Evolutionary conservation across 2,113 vertebrate species (phyloP).

Genomic region (Mustelus asterias): DNA sequence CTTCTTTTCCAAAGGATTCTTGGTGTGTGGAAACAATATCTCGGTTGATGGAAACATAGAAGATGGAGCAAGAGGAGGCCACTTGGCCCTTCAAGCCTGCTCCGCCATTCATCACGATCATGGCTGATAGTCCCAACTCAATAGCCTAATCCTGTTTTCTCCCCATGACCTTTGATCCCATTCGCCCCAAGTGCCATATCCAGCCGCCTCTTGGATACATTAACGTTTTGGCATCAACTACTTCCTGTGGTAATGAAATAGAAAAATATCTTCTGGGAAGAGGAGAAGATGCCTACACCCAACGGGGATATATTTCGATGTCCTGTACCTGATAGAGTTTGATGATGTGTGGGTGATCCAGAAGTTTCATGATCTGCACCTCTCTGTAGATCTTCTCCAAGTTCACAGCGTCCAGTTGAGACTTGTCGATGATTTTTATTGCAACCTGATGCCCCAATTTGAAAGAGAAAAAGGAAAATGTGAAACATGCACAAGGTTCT

Average conservation of each 20-base stretch:
- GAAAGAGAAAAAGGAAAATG: constrained; percentile 44
- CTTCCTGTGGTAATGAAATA: too few species aligned
- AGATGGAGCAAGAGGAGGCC: too few species aligned
- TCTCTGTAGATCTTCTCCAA: constrained; percentile 97
- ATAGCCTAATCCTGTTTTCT: too few species aligned
- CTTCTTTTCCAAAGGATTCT: not conserved
- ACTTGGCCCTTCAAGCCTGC: too few species aligned
- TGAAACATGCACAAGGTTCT: not conserved
- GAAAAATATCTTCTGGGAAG: not conserved
- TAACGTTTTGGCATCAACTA: too few species aligned
- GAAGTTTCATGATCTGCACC: constrained; percentile 97
- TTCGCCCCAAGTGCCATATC: too few species aligned
- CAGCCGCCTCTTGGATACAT: too few species aligned
- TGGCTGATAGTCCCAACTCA: too few species aligned
- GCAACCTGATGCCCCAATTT: constrained; percentile 72
- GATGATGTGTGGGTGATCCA: constrained; percentile 94
- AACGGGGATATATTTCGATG: not conserved
- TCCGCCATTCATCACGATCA: too few species aligned
- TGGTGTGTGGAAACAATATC: not conserved
- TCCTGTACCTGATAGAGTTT: constrained; percentile 87
- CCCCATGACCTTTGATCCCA: too few species aligned
- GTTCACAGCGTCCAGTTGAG: constrained; percentile 90
- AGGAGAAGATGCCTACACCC: not conserved
- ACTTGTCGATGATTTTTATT: constrained; percentile 98
- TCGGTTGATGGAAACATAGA: too few species aligned